phyloP scores from a whole-genome alignment of 2,797 vertebrate species.

The Neoniphon sammara region DNA sequence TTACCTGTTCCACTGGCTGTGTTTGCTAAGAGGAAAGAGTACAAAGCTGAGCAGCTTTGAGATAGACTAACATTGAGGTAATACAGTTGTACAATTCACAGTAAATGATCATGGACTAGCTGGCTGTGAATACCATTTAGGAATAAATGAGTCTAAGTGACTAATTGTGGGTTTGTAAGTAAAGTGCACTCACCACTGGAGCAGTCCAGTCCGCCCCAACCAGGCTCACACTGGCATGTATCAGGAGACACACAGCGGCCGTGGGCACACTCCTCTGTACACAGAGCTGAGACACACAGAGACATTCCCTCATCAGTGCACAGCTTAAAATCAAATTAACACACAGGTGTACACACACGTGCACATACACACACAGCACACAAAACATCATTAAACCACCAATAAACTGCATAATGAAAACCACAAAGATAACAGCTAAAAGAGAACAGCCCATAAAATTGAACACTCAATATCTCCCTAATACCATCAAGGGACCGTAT shows the following conservation, averaged over 20 bases:
- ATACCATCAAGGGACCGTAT: constrained; percentile 63
- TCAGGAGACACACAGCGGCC: constrained; percentile 97
- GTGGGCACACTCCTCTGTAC: constrained; percentile 96
- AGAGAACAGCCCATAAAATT: constrained; percentile 68
- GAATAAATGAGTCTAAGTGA: constrained; percentile 70
- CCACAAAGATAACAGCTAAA: constrained; percentile 59
- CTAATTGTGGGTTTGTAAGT: constrained; percentile 49
- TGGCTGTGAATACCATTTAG: constrained; percentile 73
- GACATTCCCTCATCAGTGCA: constrained; percentile 50
- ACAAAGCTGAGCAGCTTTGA: constrained; percentile 81
- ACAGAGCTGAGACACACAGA: constrained; percentile 85
- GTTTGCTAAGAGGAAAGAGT: constrained; percentile 79
- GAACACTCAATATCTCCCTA: constrained; percentile 64
- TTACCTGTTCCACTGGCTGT: constrained; percentile 81
- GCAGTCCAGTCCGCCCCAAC: constrained; percentile 98
- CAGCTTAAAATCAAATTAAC: constrained; percentile 47
- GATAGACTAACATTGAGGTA: constrained; percentile 66
- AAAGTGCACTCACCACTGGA: constrained; percentile 94
- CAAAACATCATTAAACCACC: constrained; percentile 64
- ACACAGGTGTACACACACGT: not conserved
- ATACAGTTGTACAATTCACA: constrained; percentile 64
- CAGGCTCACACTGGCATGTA: constrained; percentile 97
- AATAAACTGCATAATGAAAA: constrained; percentile 69
- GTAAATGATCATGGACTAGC: constrained; percentile 66
- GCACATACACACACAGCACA: constrained; percentile 36